Evolutionary conservation across 1,140 invertebrate species (phyloP), one percentile per base, ranked within the genome.

Genomic region (Nebria ingens): DNA sequence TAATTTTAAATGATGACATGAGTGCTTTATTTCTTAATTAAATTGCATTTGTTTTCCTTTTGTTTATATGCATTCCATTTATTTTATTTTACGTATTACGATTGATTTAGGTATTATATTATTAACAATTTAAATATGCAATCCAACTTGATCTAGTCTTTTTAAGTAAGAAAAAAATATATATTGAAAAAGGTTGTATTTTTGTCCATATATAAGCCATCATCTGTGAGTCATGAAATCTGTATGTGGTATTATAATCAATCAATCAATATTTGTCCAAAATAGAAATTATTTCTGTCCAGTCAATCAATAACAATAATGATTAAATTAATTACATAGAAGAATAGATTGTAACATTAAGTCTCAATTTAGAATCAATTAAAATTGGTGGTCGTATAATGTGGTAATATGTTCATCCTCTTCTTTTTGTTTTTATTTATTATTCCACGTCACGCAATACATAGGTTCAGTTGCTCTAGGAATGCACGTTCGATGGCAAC

Each of bases 211-310:
- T 34, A 9, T n/a, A 45, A 29, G 17, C 40, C 40, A 17, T 45
- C 40, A 45, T 17, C 40, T 45, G 40, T 45, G 40, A 45, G 15
- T 45, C 40, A 45, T 45, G 40, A 45, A 45, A 45, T 11, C 40
- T 45, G 40, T 45, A 6, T 45, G 17, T 45, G 6, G 40, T 45
- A 45, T 45, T 45, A 17, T 45, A 45, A 45, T 45, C 40, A 45
- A 45, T 45, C 17, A 45, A 45, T 45, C 40, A 45, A 45, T 45
- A 45, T 45, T 45, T 45, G 40, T 45, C 40, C 21, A 42, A n/a
- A 54, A 20, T 34, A 54, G 19, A 3, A 22, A 55, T 25, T 21
- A 55, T 51, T 55, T 55, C 54, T 55, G 54, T 55, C 54, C 40
- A 55, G 15, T 23, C 49, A 55, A 50, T 55, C n/a, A 55, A 45